phyloP scores from a whole-genome alignment of 1,140 invertebrate genomes.

The Drosophila kohkoa region DNA sequence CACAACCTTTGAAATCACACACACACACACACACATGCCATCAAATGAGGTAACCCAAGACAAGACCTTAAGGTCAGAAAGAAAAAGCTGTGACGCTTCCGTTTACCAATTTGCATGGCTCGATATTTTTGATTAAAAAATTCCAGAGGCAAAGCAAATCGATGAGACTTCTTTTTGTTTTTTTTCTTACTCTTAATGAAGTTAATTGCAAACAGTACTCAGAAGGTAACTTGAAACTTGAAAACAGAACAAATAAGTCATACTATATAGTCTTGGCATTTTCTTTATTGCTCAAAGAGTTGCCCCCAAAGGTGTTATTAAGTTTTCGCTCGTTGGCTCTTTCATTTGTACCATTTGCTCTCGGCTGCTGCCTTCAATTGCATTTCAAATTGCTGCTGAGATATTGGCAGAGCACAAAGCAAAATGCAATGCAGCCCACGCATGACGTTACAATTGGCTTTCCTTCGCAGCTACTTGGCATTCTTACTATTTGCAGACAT shows the following conservation, averaged over 20 bases:
- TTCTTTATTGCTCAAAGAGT: neutral
- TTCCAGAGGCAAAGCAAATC: conserved; percentile 32
- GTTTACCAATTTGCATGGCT: conserved; percentile 50
- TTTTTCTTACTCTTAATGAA: neutral
- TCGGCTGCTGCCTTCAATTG: neutral
- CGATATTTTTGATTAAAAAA: conserved; percentile 25
- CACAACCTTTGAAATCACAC: conserved; percentile 29
- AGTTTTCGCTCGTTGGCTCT: neutral
- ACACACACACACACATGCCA: conserved; percentile 25
- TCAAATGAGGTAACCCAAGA: conserved; percentile 61
- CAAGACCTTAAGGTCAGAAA: conserved; percentile 46
- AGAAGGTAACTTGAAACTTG: conserved; percentile 6
- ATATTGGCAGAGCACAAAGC: neutral
- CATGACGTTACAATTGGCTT: neutral
- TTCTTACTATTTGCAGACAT: conserved; percentile 41
- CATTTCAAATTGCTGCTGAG: neutral
- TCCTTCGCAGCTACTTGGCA: neutral
- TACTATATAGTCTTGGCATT: neutral
- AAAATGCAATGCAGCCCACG: neutral
- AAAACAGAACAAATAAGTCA: neutral
- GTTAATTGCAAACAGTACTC: conserved; percentile 17
- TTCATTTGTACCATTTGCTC: too few species aligned
- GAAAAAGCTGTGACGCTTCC: conserved; percentile 16
- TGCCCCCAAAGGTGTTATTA: neutral
- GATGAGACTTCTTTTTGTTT: conserved; percentile 11